A percentile compares a stretch with the other conserved stretches of the same genome.
These are phyloP conservation scores for Naja naja DNA, from an alignment of 2,113 vertebrate species.

Conservation along the genomic window DNA sequence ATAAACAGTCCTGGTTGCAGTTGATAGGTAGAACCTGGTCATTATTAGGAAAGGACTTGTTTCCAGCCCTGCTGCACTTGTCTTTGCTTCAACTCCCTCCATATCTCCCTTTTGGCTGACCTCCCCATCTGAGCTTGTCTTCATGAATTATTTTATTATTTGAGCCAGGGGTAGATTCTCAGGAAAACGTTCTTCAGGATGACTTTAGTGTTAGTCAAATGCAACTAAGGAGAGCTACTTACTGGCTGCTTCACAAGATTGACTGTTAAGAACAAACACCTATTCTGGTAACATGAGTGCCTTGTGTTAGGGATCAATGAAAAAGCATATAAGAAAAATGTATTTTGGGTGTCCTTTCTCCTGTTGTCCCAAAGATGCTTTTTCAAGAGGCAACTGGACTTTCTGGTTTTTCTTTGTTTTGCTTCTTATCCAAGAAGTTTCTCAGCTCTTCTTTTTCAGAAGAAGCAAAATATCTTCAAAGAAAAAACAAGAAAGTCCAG, in stretches of 20 bases:
- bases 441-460: too few relatives aligned
- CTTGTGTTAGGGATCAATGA: constrained; percentile 46
- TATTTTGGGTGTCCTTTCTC: constrained; percentile 5
- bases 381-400: too few relatives aligned
- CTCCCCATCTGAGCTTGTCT: background rate
- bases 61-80: background rate
- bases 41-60: background rate
- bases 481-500: too few relatives aligned
- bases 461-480: too few relatives aligned
- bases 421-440: too few relatives aligned
- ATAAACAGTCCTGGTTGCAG: background rate
- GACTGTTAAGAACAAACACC: constrained; percentile 42
- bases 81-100: background rate
- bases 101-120: background rate
- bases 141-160: constrained; percentile 69
- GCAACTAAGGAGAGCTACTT: constrained; percentile 58
- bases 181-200: constrained; percentile 69
- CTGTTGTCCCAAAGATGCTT: too few relatives aligned
- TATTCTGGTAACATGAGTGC: constrained; percentile 42
- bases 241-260: constrained; percentile 62
- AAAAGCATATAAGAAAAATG: constrained; percentile 53
- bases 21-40: background rate
- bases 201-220: constrained; percentile 64
- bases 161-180: constrained; percentile 86
- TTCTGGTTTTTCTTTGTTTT: too few relatives aligned